Percentiles rank a stretch among this genome's conserved stretches.
phyloP scores from a whole-genome alignment of 2,888 invertebrate species.

The Stomorhina lunata region DNA sequence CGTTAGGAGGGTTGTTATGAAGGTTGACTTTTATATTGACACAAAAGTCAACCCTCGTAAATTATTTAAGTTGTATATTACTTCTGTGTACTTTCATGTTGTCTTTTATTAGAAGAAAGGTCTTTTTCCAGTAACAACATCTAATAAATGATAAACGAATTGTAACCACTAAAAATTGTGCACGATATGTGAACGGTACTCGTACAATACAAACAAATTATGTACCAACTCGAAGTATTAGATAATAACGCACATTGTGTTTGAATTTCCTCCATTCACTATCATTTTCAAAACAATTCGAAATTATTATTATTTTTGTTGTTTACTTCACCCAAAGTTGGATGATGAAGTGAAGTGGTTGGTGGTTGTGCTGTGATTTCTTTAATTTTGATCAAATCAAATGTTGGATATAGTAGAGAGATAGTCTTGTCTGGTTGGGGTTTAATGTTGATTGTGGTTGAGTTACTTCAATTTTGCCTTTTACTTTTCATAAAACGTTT shows the following conservation, averaged over 20 bases:
- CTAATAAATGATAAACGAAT: neutral
- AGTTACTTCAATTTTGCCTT: constrained; percentile 35
- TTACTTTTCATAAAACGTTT: constrained; percentile 59
- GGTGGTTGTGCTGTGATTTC: constrained; percentile 24
- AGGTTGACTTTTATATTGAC: too few relatives aligned
- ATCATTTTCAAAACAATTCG: constrained; percentile 58
- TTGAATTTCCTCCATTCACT: constrained; percentile 77
- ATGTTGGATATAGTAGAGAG: constrained; percentile 14
- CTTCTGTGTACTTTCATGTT: neutral
- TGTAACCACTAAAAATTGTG: neutral
- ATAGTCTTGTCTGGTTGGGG: constrained; percentile 12
- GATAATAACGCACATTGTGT: constrained; percentile 69
- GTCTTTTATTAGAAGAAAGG: neutral
- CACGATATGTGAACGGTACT: neutral
- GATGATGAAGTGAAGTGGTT: neutral
- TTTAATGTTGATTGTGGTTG: constrained; percentile 5
- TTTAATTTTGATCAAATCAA: constrained; percentile 37
- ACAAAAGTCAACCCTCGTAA: too few relatives aligned
- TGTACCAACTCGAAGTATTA: constrained; percentile 54
- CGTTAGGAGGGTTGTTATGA: too few relatives aligned
- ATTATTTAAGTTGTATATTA: too few relatives aligned
- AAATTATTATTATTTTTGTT: constrained; percentile 20
- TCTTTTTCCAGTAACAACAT: constrained; percentile 6
- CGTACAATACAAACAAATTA: neutral
- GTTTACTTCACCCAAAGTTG: constrained; percentile 12